Evolutionary conservation across 1,140 invertebrate species (phyloP).

Genomic region (Panagrolaimus sp.): DNA sequence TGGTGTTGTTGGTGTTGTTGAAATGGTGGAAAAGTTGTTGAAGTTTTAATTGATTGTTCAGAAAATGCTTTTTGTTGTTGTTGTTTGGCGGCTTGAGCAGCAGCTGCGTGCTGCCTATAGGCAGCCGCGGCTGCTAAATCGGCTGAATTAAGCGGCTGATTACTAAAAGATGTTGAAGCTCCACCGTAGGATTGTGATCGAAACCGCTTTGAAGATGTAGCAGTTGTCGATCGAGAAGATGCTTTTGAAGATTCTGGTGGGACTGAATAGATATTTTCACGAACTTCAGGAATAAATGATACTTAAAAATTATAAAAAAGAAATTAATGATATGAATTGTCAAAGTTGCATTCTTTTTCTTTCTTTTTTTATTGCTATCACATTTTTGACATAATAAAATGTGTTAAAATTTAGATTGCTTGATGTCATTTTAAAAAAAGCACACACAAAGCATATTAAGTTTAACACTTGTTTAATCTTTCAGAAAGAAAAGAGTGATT

Average conservation of each 20-base stretch:
- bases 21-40: neutral
- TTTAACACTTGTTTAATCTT: no score
- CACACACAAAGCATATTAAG: no score
- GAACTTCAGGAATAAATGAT: slow-evolving; percentile 9
- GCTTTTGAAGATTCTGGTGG: neutral
- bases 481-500: neutral
- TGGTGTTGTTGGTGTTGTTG: neutral
- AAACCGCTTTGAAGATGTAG: neutral
- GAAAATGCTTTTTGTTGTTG: no score
- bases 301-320: neutral
- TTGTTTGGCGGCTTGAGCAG: neutral
- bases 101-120: slow-evolving; percentile 11
- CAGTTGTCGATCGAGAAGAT: neutral
- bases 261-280: slow-evolving; percentile 4
- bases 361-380: neutral
- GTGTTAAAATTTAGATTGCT: no score
- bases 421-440: no score
- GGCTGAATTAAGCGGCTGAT: neutral
- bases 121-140: slow-evolving; percentile 11
- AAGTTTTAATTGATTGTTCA: neutral
- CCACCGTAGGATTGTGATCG: slow-evolving; percentile 11
- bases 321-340: neutral
- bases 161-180: neutral
- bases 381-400: no score
- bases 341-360: neutral